A percentile compares a stretch with the other conserved stretches of the same genome.
These are phyloP conservation scores for Clanis bilineata DNA, from an alignment of 2,888 invertebrate species.

Conservation along the genomic window DNA sequence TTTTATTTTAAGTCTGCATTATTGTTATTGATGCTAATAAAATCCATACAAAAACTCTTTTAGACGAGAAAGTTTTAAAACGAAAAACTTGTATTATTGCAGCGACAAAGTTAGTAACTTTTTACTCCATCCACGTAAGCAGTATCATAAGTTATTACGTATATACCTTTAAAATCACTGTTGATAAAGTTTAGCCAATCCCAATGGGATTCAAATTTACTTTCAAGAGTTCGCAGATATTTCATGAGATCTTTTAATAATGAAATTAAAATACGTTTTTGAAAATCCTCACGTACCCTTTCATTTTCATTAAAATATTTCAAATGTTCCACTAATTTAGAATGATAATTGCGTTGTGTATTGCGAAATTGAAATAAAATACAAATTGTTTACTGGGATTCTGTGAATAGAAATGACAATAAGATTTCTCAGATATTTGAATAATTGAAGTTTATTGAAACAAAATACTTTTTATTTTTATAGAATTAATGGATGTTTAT, in stretches of 20 bases:
- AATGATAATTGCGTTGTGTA: neutral
- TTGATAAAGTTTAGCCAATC: slow-evolving; percentile 5
- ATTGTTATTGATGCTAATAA: neutral
- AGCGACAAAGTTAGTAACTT: slow-evolving; percentile 5
- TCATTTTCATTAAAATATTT: neutral
- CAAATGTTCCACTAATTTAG: neutral
- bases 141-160: slow-evolving; percentile 5
- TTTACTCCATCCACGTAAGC: slow-evolving; percentile 4
- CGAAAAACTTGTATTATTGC: slow-evolving; percentile 14
- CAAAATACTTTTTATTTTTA: too few relatives aligned
- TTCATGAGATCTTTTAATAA: neutral
- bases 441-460: too few relatives aligned
- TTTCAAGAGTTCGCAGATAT: neutral
- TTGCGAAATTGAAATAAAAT: neutral
- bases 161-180: slow-evolving; percentile 1
- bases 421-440: too few relatives aligned
- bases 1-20: too few relatives aligned
- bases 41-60: neutral
- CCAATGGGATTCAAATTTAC: neutral
- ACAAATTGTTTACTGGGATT: neutral
- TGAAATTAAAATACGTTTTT: neutral
- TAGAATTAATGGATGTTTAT: too few relatives aligned
- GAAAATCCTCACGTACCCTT: neutral
- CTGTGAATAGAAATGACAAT: too few relatives aligned
- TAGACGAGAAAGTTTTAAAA: slow-evolving; percentile 4